These are phyloP conservation scores for Sphyrna mokarran DNA, from an alignment of 2,113 vertebrate genomes.

Conservation along the genomic window DNA sequence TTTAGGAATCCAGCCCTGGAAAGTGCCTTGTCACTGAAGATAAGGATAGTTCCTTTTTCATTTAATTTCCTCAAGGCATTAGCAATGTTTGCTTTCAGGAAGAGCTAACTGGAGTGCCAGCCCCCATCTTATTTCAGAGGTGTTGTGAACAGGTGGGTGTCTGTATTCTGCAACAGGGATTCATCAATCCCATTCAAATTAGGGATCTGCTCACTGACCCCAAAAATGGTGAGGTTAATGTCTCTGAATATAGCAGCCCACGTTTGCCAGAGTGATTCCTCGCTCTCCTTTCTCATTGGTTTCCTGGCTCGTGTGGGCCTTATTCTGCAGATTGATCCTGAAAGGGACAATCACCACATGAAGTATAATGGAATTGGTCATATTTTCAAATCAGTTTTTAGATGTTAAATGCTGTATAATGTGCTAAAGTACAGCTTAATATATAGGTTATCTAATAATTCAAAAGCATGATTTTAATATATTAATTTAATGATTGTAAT, in stretches of 20 bases:
- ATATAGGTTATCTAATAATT: background rate
- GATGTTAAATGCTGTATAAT: background rate
- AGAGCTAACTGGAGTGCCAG: background rate
- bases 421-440: background rate
- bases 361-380: background rate
- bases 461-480: background rate
- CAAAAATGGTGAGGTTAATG: background rate
- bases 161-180: background rate
- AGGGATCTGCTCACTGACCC: background rate
- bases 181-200: background rate
- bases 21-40: background rate
- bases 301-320: too few relatives aligned
- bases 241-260: too few relatives aligned
- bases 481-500: background rate
- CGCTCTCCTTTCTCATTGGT: too few relatives aligned
- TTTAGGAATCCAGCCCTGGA: background rate
- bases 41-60: background rate
- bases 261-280: too few relatives aligned
- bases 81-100: background rate
- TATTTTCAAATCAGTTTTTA: background rate
- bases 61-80: background rate
- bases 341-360: too few relatives aligned
- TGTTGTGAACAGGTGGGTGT: background rate
- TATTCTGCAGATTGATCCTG: too few relatives aligned
- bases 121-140: background rate